Conservation (phyloP, 1,140 invertebrate species). For the Arctopsyche grandis region DNA sequence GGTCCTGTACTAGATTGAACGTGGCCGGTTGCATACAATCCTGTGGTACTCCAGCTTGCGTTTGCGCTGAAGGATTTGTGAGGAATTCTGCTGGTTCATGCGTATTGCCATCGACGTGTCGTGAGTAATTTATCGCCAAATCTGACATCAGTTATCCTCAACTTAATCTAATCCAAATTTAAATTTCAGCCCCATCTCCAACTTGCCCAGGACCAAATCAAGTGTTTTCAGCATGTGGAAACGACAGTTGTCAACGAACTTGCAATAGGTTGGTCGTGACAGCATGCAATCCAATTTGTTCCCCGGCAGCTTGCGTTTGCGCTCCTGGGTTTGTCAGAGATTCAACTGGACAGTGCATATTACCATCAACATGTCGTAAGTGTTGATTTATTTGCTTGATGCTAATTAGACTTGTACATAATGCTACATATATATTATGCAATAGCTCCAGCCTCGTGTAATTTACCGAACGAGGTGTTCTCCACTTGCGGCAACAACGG, state of each 20-base stretch:
- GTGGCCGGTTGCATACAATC: background rate
- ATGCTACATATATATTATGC: too few species aligned
- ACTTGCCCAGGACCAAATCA: background rate
- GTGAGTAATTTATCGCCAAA: background rate
- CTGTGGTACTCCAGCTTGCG: background rate
- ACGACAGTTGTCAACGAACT: background rate
- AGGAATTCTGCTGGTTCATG: background rate
- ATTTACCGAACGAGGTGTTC: background rate
- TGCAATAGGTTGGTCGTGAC: background rate
- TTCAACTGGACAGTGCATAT: background rate
- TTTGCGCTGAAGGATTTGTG: background rate
- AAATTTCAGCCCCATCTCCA: background rate
- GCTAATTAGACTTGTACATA: too few species aligned
- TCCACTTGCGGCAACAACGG: background rate
- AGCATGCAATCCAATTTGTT: background rate
- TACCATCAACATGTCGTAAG: slow-evolving; percentile 6
- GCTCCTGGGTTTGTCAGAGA: background rate
- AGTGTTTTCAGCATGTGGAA: background rate
- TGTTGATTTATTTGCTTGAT: background rate
- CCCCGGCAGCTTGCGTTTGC: slow-evolving; percentile 12
- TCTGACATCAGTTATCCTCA: too few species aligned
- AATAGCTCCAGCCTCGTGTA: too few species aligned
- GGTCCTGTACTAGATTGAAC: background rate
- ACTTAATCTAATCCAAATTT: too few species aligned
- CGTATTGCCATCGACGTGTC: background rate